A percentile compares a stretch with the other conserved stretches of the same genome.
Evolutionary conservation across 2,113 vertebrate species (phyloP).

Genomic region (Cinclus cinclus): DNA sequence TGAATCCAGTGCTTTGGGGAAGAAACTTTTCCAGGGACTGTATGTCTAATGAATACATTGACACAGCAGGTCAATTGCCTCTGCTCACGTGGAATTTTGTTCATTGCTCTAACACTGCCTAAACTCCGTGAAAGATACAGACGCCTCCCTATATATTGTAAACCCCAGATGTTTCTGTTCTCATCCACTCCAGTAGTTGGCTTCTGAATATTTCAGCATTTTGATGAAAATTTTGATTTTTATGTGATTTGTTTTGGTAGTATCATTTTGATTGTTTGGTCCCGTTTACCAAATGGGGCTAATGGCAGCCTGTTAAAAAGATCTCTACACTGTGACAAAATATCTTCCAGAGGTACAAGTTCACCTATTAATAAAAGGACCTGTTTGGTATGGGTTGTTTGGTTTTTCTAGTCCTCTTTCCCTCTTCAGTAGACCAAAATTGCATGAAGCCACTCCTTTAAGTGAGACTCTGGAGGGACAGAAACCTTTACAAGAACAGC

Average conservation of each 20-base stretch:
- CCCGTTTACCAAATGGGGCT: neutral
- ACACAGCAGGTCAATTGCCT: neutral
- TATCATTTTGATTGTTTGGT: neutral
- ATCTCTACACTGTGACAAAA: neutral
- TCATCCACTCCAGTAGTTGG: neutral
- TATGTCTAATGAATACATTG: neutral
- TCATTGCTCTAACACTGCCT: neutral
- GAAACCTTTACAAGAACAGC: neutral
- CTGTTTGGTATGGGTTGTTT: neutral
- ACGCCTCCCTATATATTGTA: neutral
- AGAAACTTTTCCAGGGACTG: neutral
- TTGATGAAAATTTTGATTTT: neutral
- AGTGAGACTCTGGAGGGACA: neutral
- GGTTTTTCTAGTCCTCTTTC: neutral
- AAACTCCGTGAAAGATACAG: neutral
- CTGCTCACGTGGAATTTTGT: neutral
- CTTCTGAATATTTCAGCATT: neutral
- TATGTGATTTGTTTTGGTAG: neutral
- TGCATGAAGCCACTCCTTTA: neutral
- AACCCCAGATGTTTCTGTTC: neutral
- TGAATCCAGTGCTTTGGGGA: neutral
- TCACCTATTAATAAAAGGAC: neutral
- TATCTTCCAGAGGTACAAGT: neutral
- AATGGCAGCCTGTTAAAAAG: neutral
- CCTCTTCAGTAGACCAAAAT: neutral